Evolutionary conservation across 2,113 vertebrate genomes (phyloP).

Genomic region (Anoura caudifer): DNA sequence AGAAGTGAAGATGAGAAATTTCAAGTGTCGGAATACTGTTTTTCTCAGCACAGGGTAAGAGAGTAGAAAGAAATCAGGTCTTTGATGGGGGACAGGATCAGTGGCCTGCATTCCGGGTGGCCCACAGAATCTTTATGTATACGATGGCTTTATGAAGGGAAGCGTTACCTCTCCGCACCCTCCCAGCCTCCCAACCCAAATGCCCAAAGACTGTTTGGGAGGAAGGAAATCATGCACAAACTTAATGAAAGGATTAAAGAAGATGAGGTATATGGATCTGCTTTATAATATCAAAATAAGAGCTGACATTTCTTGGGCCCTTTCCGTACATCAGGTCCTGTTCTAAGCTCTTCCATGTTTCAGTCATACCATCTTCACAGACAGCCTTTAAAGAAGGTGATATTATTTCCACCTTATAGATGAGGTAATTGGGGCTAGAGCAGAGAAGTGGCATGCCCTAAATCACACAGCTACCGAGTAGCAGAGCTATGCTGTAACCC

Average conservation of each 20-base stretch:
- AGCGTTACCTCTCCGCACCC: background rate
- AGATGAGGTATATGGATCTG: background rate
- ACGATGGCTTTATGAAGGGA: background rate
- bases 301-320: background rate
- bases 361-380: background rate
- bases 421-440: background rate
- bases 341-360: background rate
- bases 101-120: background rate
- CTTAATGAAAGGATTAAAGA: conserved; percentile 46
- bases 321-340: background rate
- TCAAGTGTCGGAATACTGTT: background rate
- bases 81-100: background rate
- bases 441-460: background rate
- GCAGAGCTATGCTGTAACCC: background rate
- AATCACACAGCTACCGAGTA: background rate
- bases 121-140: background rate
- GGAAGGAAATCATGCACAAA: background rate
- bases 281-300: background rate
- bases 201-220: background rate
- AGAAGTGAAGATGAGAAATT: background rate
- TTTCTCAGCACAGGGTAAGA: background rate
- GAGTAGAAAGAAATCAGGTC: background rate
- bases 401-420: background rate
- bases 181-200: background rate
- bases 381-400: background rate